Percentiles rank a stretch among this genome's conserved stretches.
Conservation (phyloP, 2,888 invertebrate species). For the Tetheella fluctuosa region DNA sequence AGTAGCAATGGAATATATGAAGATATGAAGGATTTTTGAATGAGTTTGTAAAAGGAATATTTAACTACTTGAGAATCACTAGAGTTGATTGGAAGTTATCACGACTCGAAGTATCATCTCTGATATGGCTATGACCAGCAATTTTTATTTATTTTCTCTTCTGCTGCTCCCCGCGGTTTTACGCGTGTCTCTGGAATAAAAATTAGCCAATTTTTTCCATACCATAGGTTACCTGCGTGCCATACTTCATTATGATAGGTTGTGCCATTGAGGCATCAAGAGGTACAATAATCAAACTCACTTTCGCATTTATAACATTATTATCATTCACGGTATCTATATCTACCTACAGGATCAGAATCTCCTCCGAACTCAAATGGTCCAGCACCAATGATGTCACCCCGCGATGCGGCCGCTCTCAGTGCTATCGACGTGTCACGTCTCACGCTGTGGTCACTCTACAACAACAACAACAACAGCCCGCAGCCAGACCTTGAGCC, state of each 20-base stretch:
- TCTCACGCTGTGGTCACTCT: conserved; percentile 92
- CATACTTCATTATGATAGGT: no score
- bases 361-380: conserved; percentile 76
- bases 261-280: no score
- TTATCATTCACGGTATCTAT: conserved; percentile 1
- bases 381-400: conserved; percentile 78
- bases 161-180: no score
- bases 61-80: background rate
- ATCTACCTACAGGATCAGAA: conserved; percentile 61
- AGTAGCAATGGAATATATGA: no score
- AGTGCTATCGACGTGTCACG: conserved; percentile 91
- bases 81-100: background rate
- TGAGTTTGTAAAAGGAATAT: background rate
- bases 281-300: no score
- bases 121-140: no score
- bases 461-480: conserved; percentile 89
- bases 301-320: no score
- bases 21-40: background rate
- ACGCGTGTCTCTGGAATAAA: no score
- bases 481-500: conserved; percentile 79
- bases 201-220: no score
- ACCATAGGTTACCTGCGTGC: no score
- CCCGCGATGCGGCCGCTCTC: conserved; percentile 79
- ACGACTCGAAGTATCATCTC: no score
- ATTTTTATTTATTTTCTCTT: no score